Evolutionary conservation across 1,140 invertebrate species (phyloP).

Genomic region (Penaeus japonicus): DNA sequence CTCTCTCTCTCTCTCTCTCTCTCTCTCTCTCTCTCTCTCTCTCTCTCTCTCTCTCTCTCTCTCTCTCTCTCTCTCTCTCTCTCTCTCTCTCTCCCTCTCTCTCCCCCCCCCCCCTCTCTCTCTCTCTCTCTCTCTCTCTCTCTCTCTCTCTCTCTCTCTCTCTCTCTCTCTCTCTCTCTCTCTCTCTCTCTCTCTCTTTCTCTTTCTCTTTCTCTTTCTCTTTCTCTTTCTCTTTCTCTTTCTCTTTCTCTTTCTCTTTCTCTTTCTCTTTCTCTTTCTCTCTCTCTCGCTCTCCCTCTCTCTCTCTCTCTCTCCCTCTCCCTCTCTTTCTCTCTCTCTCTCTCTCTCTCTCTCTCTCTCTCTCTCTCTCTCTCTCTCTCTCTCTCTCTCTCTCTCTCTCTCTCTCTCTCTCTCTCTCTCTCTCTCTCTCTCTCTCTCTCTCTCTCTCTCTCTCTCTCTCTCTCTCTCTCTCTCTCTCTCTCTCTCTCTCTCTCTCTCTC

Average conservation of each 20-base stretch:
- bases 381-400: background rate
- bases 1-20: background rate
- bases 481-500: background rate
- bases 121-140: too few species aligned
- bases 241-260: background rate
- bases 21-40: background rate
- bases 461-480: background rate
- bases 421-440: too few species aligned
- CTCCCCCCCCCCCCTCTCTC: background rate
- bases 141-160: background rate
- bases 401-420: too few species aligned
- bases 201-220: background rate
- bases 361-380: background rate
- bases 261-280: background rate
- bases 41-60: background rate
- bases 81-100: background rate
- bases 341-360: too few species aligned
- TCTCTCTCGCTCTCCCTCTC: background rate
- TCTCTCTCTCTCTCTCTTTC: background rate
- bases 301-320: background rate
- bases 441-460: background rate
- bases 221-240: background rate
- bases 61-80: background rate
- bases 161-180: background rate
- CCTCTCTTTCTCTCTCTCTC: background rate